Conservation (phyloP, 2,113 vertebrate genomes). For the Protobothrops flavoviridis region DNA sequence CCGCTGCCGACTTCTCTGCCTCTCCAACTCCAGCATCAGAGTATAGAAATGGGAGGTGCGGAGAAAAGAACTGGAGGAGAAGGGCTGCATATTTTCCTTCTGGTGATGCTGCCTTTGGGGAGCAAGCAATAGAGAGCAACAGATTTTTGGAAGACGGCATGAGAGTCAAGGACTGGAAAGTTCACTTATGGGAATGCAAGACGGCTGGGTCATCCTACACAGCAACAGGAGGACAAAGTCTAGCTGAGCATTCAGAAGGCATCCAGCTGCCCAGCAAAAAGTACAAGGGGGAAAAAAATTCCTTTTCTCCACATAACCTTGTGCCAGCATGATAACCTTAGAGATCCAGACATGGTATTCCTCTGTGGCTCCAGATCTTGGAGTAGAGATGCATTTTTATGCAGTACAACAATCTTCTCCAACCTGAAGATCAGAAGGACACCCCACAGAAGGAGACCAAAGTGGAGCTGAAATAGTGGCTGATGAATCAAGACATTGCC, state of each 20-base stretch:
- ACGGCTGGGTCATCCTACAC: neutral
- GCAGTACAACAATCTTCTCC: neutral
- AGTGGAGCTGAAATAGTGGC: neutral
- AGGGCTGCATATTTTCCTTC: neutral
- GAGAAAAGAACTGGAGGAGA: neutral
- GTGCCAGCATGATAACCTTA: neutral
- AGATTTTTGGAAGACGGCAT: neutral
- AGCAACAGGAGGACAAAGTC: neutral
- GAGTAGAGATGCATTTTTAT: neutral
- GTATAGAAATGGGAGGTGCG: neutral
- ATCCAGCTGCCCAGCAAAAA: neutral
- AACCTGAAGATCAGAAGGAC: neutral
- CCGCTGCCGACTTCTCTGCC: neutral
- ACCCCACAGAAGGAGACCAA: neutral
- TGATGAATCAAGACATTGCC: neutral
- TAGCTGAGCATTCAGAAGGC: neutral
- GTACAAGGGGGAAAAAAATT: neutral
- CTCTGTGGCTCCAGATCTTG: rapidly evolving
- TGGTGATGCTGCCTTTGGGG: neutral
- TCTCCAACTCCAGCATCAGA: neutral
- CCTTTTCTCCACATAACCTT: neutral
- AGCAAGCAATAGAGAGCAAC: neutral
- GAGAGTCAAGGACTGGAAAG: neutral
- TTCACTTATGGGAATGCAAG: neutral
- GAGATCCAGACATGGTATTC: neutral